These are phyloP conservation scores for Lepilemur ruficaudatus DNA, from an alignment of 2,797 vertebrate genomes.

Conservation along the genomic window DNA sequence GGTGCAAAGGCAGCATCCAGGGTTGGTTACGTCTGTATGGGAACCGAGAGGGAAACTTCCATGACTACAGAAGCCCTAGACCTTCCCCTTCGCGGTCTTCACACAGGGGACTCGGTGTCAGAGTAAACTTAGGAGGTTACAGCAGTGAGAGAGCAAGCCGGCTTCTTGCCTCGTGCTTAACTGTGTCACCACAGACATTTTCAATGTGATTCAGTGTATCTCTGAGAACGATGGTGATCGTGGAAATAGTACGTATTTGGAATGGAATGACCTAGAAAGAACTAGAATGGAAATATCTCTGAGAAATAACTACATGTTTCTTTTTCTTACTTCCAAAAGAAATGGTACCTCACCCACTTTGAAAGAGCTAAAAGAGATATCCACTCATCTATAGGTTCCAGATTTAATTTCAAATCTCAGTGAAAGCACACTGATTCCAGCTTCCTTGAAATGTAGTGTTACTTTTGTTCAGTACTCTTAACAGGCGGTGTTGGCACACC, in stretches of 20 bases:
- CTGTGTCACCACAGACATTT: not conserved
- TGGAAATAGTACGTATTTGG: not conserved
- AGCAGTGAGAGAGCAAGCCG: accelerated
- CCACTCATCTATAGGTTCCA: not conserved
- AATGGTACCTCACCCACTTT: not conserved
- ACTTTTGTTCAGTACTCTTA: not conserved
- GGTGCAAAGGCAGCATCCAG: not conserved
- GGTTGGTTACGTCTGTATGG: not conserved
- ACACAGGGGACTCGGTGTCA: accelerated
- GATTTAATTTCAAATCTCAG: not conserved
- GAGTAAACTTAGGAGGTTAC: not conserved
- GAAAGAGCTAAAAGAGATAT: not conserved
- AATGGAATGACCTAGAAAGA: not conserved
- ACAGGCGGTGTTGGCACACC: accelerated
- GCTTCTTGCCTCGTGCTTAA: not conserved
- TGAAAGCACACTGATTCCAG: not conserved
- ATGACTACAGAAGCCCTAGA: not conserved
- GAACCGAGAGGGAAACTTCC: not conserved
- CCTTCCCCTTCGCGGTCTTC: not conserved
- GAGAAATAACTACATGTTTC: not conserved
- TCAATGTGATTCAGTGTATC: not conserved
- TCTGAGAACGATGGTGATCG: not conserved
- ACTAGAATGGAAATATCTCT: not conserved
- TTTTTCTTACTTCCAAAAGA: not conserved
- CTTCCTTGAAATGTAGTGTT: not conserved